phyloP scores from a whole-genome alignment of 2,113 vertebrate species.

The Ursus arctos region DNA sequence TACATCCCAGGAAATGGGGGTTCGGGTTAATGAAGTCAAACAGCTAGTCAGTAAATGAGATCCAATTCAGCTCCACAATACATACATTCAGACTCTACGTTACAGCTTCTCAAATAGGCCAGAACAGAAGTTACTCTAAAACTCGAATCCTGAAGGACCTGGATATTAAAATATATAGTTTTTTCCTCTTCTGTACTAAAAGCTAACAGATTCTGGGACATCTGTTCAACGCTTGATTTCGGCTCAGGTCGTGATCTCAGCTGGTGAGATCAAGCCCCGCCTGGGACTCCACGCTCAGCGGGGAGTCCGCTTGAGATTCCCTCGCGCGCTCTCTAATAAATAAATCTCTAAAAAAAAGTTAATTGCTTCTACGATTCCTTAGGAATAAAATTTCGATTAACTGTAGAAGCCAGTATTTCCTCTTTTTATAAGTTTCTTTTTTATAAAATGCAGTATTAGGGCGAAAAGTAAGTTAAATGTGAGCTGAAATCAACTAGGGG shows the following conservation, averaged over 20 bases:
- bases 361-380: neutral
- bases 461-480: neutral
- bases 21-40: neutral
- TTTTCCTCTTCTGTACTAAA: neutral
- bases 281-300: too few relatives aligned
- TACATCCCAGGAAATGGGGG: neutral
- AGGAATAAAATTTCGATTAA: neutral
- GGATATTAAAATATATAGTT: neutral
- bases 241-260: too few relatives aligned
- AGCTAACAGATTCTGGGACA: neutral
- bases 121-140: neutral
- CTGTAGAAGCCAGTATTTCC: neutral
- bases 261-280: too few relatives aligned
- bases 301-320: too few relatives aligned
- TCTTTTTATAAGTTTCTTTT: neutral
- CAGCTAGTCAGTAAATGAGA: neutral
- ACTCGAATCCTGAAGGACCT: neutral
- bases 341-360: neutral
- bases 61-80: neutral
- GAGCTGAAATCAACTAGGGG: neutral
- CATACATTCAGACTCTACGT: accelerated
- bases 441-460: neutral
- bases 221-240: too few relatives aligned
- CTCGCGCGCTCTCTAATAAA: too few relatives aligned
- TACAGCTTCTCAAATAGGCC: neutral